phyloP scores from a whole-genome alignment of 2,113 vertebrate species.

The Eulemur macaco region DNA sequence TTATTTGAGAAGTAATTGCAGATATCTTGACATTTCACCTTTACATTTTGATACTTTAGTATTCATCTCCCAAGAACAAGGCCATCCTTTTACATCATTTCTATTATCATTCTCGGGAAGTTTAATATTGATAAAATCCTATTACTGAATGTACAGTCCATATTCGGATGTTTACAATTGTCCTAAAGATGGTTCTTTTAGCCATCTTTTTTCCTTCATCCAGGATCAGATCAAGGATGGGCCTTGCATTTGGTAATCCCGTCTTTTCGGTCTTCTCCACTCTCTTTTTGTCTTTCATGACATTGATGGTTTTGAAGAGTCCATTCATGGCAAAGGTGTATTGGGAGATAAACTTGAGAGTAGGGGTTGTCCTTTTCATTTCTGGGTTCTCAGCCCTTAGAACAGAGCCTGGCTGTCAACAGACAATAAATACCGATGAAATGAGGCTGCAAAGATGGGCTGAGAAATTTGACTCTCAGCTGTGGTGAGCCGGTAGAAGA shows the following conservation, averaged over 20 bases:
- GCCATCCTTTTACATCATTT: neutral
- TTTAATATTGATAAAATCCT: neutral
- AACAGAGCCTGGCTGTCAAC: neutral
- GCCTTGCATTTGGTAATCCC: neutral
- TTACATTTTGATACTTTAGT: neutral
- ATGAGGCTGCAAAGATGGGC: neutral
- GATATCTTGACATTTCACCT: neutral
- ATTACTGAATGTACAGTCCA: neutral
- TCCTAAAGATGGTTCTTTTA: neutral
- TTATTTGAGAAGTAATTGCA: neutral
- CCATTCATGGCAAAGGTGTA: neutral
- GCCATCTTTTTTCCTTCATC: neutral
- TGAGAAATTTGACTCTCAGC: neutral
- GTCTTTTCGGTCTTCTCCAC: neutral
- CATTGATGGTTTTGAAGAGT: neutral
- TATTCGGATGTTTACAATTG: neutral
- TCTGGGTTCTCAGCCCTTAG: neutral
- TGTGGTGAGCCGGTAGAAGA: neutral
- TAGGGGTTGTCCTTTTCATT: neutral
- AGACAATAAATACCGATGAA: neutral
- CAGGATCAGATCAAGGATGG: neutral
- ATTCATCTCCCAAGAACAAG: neutral
- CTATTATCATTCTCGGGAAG: neutral
- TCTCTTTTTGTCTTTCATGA: neutral
- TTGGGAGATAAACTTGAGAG: neutral